These are phyloP conservation scores for Ormyrus labotus DNA, from an alignment of 2,888 invertebrate genomes.

Conservation along the genomic window DNA sequence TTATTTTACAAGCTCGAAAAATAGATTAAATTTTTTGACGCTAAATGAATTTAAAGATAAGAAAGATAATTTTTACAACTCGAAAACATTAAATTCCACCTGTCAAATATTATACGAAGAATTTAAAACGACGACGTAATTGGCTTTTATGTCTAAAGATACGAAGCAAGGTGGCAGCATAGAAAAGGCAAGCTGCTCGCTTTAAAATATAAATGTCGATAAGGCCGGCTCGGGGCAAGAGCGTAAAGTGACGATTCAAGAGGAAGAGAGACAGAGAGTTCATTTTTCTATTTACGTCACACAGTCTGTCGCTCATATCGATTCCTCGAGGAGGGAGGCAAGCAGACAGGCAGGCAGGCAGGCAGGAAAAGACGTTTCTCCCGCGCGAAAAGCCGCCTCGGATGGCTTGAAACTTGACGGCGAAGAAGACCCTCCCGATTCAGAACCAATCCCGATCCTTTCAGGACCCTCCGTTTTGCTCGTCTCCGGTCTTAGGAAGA, in stretches of 20 bases:
- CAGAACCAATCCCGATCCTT: slow-evolving; percentile 58
- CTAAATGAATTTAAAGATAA: background rate
- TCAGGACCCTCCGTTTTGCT: slow-evolving; percentile 49
- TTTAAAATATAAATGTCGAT: slow-evolving; percentile 49
- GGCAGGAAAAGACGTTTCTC: slow-evolving; percentile 54
- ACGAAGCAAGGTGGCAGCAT: background rate
- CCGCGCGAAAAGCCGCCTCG: slow-evolving; percentile 49
- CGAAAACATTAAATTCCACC: background rate
- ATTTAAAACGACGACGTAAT: slow-evolving; percentile 16
- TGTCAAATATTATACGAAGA: slow-evolving; percentile 23
- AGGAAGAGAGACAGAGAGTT: slow-evolving; percentile 22
- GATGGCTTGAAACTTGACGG: slow-evolving; percentile 56
- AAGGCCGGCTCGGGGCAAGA: slow-evolving; percentile 22
- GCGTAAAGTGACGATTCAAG: slow-evolving; percentile 56
- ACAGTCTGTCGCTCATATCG: slow-evolving; percentile 56
- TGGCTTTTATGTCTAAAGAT: slow-evolving; percentile 43
- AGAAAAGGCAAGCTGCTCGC: slow-evolving; percentile 11
- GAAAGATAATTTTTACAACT: background rate
- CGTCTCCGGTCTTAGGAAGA: slow-evolving; percentile 47
- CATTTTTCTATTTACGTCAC: slow-evolving; percentile 57
- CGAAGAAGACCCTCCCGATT: slow-evolving; percentile 49
- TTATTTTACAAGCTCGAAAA: too few species aligned
- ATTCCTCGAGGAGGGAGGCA: slow-evolving; percentile 19
- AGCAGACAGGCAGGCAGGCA: background rate
- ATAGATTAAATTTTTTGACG: background rate